A percentile compares a stretch with the other conserved stretches of the same genome.
Conservation (phyloP, 2,888 invertebrate genomes). For the Euzophera pinguis region DNA sequence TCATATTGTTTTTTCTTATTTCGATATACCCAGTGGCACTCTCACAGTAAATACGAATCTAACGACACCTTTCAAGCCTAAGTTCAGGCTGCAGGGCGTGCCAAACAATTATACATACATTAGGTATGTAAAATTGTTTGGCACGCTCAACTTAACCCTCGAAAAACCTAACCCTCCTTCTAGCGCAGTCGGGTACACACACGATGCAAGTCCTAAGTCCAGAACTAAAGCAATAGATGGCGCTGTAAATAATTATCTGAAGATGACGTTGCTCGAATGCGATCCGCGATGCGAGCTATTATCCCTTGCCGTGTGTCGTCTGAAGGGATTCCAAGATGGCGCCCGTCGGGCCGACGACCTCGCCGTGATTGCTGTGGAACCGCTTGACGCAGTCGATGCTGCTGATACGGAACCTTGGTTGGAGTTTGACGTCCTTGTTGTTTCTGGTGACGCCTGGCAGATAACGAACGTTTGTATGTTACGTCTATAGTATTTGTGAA, state of each 20-base stretch:
- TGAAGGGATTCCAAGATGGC: slow-evolving; percentile 87
- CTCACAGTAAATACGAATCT: no score
- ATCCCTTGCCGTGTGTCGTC: slow-evolving; percentile 78
- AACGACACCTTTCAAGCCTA: no score
- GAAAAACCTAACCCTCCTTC: no score
- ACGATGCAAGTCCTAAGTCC: not conserved
- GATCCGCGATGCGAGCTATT: slow-evolving; percentile 70
- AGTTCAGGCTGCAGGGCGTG: no score
- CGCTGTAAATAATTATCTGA: slow-evolving; percentile 59
- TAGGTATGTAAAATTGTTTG: no score
- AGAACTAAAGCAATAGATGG: slow-evolving; percentile 19
- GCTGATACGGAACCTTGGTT: slow-evolving; percentile 72
- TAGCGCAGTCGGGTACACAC: no score
- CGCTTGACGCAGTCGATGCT: slow-evolving; percentile 66
- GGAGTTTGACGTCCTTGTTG: slow-evolving; percentile 53
- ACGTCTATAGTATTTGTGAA: not conserved
- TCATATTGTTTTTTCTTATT: no score
- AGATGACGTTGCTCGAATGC: slow-evolving; percentile 78
- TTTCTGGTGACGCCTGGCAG: slow-evolving; percentile 47
- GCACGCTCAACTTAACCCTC: no score
- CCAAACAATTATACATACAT: no score
- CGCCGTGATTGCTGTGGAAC: slow-evolving; percentile 55
- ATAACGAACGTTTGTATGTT: not conserved
- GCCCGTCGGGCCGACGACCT: slow-evolving; percentile 68
- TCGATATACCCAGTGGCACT: no score